These are phyloP conservation scores for Heliconius hortense DNA, from an alignment of 2,888 invertebrate genomes.

Conservation along the genomic window DNA sequence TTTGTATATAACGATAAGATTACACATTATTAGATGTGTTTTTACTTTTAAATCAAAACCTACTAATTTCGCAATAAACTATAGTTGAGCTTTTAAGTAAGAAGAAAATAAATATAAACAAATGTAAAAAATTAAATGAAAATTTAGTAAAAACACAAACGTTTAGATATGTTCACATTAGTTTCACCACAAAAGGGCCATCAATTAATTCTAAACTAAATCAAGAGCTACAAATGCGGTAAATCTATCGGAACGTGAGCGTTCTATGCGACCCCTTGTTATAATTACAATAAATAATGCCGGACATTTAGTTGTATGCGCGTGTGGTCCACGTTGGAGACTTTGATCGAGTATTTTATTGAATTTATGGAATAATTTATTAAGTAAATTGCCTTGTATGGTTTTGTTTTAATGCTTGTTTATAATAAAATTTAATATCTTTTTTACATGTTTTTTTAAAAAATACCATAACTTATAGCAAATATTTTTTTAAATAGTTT, in stretches of 20 bases:
- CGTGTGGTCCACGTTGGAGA: conserved; percentile 44
- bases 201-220: conserved; percentile 27
- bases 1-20: background rate
- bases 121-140: background rate
- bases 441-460: too few relatives aligned
- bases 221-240: conserved; percentile 27
- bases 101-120: background rate
- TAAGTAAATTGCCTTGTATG: background rate
- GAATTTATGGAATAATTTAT: background rate
- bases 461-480: too few relatives aligned
- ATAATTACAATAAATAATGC: conserved; percentile 61
- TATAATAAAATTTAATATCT: background rate
- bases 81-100: too few relatives aligned
- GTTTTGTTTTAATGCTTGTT: background rate
- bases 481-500: too few relatives aligned
- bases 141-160: background rate
- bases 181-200: conserved; percentile 25
- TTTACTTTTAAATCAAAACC: too few relatives aligned
- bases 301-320: conserved; percentile 50
- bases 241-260: conserved; percentile 31
- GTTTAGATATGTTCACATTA: conserved; percentile 4
- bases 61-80: too few relatives aligned
- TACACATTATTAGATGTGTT: background rate
- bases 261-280: conserved; percentile 47
- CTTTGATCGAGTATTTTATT: conserved; percentile 14